Evolutionary conservation across 2,888 invertebrate genomes (phyloP).

Genomic region (Hydriomena furcata): DNA sequence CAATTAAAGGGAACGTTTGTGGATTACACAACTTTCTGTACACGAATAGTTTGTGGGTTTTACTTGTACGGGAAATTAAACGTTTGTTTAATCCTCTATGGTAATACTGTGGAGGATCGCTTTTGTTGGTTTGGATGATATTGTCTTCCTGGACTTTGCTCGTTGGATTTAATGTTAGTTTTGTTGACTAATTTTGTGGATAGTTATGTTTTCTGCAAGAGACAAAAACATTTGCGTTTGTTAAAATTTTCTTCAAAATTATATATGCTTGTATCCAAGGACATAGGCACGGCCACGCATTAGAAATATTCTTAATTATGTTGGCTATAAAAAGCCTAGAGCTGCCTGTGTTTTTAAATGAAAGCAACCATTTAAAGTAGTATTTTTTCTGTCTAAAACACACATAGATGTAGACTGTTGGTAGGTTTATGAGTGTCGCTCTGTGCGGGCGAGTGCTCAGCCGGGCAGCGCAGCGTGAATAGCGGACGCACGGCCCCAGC

Average conservation of each 20-base stretch:
- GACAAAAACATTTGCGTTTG: too few species aligned
- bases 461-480: conserved; percentile 60
- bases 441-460: conserved; percentile 47
- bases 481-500: conserved; percentile 49
- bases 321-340: too few species aligned
- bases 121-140: conserved; percentile 41
- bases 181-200: conserved; percentile 7
- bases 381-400: neutral
- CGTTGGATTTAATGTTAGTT: conserved; percentile 14
- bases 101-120: conserved; percentile 46
- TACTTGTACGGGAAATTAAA: conserved; percentile 61
- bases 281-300: too few species aligned
- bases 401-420: conserved; percentile 16
- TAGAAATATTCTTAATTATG: too few species aligned
- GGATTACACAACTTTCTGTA: conserved; percentile 77
- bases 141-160: conserved; percentile 21
- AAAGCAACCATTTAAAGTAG: neutral
- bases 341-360: neutral
- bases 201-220: neutral
- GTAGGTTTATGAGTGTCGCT: conserved; percentile 41
- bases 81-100: conserved; percentile 55
- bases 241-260: too few species aligned
- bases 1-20: conserved; percentile 80
- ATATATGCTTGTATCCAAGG: too few species aligned
- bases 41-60: conserved; percentile 68